Base-by-base conservation (phyloP, 2,797 vertebrate genomes). In the Hapalemur alaotrensis region DNA sequence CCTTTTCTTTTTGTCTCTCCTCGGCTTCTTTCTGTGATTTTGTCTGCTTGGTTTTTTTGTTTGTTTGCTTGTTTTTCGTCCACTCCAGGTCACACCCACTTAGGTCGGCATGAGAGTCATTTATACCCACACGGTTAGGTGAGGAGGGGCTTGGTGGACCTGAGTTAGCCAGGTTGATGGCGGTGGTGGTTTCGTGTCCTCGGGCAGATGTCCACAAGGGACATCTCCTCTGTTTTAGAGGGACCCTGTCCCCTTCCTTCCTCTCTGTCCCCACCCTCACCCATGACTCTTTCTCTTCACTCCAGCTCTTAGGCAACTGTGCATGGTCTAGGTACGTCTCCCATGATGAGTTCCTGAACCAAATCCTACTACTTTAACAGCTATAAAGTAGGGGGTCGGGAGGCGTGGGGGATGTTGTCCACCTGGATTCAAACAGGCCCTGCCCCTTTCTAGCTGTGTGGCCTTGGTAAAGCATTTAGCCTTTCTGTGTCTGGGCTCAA, bases 201-300 rank as follows among this genome's bases (percentile, higher is more conserved):
- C 0, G 1, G 46, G 35, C n/a, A 46, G 46, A 35, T 32, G 5
- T 12, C 38, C 38, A 54, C n/a, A 0, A 10, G 28, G 18, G 1
- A 35, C 38, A 6, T 20, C 4, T 17, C 32, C 46, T 50, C 6
- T 17, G 1, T 81, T 54, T n/a, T 18, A 22, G 0, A 0, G 28
- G 23, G 25, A 54, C 6, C 15, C 11, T 57, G 1, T 69, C 23
- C 38, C 11, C 28, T 70, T 61, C 11, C 28, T 70, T 61, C 50
- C 22, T 13, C 23, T 30, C 9, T 2, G 20, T 12, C 48, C 17
- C 48, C 59, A 57, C 4, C 20, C 79, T 14, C 13, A 41, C 3
- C 32, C 41, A 12, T 3, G 35, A 22, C 23, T 67, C 38, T 23
- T 14, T 35, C 23, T 46, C 38, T n/a, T 30, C 1, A 8, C 23